phyloP scores from a whole-genome alignment of 2,888 invertebrate species.

The Hyppa rectilinea region DNA sequence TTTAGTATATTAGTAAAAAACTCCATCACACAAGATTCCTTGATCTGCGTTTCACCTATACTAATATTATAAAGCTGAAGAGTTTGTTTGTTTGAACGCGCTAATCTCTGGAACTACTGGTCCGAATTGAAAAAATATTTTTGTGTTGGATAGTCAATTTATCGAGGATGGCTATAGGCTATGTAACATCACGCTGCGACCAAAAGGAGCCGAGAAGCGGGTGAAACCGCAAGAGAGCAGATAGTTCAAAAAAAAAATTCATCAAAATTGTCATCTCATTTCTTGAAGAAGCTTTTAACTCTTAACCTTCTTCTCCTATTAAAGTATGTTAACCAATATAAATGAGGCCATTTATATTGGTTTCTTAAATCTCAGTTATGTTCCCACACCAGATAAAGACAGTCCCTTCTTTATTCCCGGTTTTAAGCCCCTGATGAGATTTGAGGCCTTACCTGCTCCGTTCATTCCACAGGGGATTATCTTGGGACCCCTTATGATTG shows the following conservation, averaged over 20 bases:
- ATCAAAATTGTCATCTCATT: background rate
- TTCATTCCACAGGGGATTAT: constrained; percentile 58
- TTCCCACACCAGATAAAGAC: constrained; percentile 40
- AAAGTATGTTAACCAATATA: too few relatives aligned
- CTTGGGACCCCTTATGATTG: constrained; percentile 31
- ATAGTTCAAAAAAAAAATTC: too few relatives aligned
- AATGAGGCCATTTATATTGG: constrained; percentile 1
- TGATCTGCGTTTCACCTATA: background rate
- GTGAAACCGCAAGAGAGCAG: too few relatives aligned
- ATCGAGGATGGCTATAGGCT: too few relatives aligned
- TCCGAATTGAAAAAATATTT: too few relatives aligned
- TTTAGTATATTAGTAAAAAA: background rate
- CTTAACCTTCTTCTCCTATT: background rate
- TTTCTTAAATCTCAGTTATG: constrained; percentile 4
- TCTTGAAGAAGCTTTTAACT: background rate
- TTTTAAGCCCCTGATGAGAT: constrained; percentile 18
- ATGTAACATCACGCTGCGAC: too few relatives aligned
- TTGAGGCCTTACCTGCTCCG: constrained; percentile 46
- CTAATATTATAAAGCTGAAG: too few relatives aligned
- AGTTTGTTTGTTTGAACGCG: too few relatives aligned
- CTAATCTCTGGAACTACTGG: too few relatives aligned
- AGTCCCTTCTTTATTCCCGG: constrained; percentile 16
- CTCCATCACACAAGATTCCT: background rate
- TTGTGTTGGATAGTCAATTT: too few relatives aligned
- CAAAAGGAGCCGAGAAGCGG: too few relatives aligned